Evolutionary conservation across 2,113 vertebrate species (phyloP).

Genomic region (Ictalurus punctatus): DNA sequence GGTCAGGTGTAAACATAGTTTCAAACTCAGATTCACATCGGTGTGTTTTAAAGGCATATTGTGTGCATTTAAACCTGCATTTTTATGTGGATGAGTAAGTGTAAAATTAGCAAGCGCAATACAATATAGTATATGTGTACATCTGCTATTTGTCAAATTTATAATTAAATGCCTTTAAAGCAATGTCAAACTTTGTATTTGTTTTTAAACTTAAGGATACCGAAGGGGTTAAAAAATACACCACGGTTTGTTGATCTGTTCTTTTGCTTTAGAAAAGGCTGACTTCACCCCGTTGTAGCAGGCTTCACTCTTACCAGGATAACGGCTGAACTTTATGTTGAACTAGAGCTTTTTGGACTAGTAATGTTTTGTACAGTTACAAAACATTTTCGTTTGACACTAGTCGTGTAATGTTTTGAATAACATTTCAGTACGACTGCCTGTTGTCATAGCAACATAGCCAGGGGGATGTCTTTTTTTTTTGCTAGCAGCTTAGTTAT

Average conservation of each 20-base stretch:
- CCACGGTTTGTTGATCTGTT: background rate
- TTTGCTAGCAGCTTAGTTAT: background rate
- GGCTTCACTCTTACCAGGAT: background rate
- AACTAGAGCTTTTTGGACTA: background rate
- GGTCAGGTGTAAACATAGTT: background rate
- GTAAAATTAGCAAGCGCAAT: background rate
- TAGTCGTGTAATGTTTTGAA: background rate
- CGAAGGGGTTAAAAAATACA: background rate
- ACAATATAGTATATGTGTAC: background rate
- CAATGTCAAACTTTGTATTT: background rate
- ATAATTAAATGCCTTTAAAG: background rate
- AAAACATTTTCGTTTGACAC: background rate
- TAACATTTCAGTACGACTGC: background rate
- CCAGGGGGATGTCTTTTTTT: background rate
- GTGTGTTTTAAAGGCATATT: background rate
- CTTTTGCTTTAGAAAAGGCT: background rate
- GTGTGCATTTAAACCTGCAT: background rate
- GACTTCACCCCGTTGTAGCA: background rate
- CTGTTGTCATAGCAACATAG: background rate
- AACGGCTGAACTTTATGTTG: background rate
- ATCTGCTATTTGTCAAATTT: background rate
- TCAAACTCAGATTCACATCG: background rate
- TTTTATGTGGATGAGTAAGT: background rate
- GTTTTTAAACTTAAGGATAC: no score
- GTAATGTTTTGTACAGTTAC: background rate